Evolutionary conservation across 1,140 invertebrate species (phyloP), one percentile per base, ranked within the genome.

Genomic region (Sycophila sp.): DNA sequence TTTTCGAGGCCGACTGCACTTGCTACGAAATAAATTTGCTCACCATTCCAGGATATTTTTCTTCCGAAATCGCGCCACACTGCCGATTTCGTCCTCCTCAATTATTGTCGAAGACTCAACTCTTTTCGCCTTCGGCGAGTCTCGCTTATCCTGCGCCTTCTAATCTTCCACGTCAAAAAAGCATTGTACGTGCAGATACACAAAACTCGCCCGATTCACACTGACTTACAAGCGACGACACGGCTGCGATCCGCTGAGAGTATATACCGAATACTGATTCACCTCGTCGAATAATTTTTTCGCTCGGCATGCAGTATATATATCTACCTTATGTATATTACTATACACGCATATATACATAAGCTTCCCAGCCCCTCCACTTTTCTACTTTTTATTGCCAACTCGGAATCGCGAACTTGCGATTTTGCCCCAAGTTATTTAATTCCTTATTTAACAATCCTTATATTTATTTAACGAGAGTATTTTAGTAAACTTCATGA

Each of bases 121-220:
- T 34, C 22, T 68, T 30, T 10, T 15, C n/a, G 45, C 47, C 17
- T 60, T 60, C 34, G 17, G 22, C 51, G 19, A 64, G 26, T 59
- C 13, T 11, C 10, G 34, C 36, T 55, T 42, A 19, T 34, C 7
- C 24, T 40, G 22, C 22, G 10, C 45, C 47, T 55, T 58, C n/a
- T n/a, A 2, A 17, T 49, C 11, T 68, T 59, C 66, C 66, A 69
- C 66, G 66, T 69, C 66, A 60, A 69, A 69, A 60, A 69, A 51
- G 8, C 66, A 69, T 68, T 49, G 36, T 68, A 58, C 53, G 34
- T n/a, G n/a, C n/a, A n/a, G n/a, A 8, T 32, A 68, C 55, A 36
- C 28, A 68, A 68, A 49, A 45, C 26, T 59, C 32, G 42, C 19
- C 38, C n/a, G 13, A 56, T 38, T 56, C 26, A 64, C 15, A 38